These are phyloP conservation scores for Salminus brasiliensis DNA, from an alignment of 2,113 vertebrate species.

Conservation along the genomic window DNA sequence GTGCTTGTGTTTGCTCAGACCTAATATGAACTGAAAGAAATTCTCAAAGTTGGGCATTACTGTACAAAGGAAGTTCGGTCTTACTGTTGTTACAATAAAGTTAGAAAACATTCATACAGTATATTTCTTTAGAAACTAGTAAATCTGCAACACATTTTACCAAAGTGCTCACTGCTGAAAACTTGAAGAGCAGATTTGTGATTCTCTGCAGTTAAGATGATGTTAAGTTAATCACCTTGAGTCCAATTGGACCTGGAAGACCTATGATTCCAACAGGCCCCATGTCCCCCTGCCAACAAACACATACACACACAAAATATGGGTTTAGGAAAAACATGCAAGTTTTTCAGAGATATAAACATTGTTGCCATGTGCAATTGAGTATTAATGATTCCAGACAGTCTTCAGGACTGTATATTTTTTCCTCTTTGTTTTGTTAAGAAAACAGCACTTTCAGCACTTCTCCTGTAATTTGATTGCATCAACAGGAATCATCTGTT, in stretches of 20 bases:
- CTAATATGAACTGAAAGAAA: conserved; percentile 17
- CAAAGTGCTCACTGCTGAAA: not conserved
- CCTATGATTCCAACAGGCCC: conserved; percentile 84
- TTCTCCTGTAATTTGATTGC: no score
- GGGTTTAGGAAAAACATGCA: not conserved
- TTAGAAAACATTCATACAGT: not conserved
- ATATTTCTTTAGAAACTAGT: not conserved
- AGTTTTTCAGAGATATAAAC: not conserved
- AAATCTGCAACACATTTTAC: not conserved
- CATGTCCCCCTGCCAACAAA: conserved; percentile 86
- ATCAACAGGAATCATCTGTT: no score
- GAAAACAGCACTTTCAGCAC: no score
- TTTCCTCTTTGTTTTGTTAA: no score
- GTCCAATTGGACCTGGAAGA: conserved; percentile 85
- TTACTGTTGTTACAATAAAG: not conserved
- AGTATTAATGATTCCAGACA: not conserved
- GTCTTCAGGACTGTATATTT: no score
- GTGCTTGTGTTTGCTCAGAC: conserved; percentile 6
- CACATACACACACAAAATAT: not conserved
- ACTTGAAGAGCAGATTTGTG: not conserved
- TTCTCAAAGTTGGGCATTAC: not conserved
- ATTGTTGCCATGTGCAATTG: not conserved
- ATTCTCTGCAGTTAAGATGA: not conserved
- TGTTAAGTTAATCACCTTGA: conserved; percentile 82
- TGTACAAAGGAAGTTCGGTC: not conserved